Base-by-base conservation (phyloP, 2,888 invertebrate species). In the Melangyna quadrimaculata region DNA sequence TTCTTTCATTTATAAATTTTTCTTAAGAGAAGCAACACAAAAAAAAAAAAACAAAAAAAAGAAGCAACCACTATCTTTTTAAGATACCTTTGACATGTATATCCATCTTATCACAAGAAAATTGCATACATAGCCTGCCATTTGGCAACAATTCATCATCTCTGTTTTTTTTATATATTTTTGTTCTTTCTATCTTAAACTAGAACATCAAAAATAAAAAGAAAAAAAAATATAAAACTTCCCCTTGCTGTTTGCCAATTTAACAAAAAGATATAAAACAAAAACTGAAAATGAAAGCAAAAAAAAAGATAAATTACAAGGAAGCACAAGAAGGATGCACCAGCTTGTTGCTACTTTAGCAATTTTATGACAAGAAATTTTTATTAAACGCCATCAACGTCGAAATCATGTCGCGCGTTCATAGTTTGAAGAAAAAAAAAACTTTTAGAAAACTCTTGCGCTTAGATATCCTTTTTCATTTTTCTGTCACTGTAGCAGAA, bases 341-440 rank as follows among this genome's bases (percentile, higher is more conserved):
- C 81, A 81, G 81, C 84, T 81, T 86, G 80, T 81, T 86, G 84
- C 80, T 86, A 72, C 77, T 86, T 75, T 72, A 72, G 81, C 75
- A 77, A 81, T 80, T 80, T 83, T 79, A 69, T 75, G 69, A 72
- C 84, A 81, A 75, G 78, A 80, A 69, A 70, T 86, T 86, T 81
- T 81, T 86, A 86, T 78, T 86, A 73, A 86, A 86, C 80, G 81
- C 78, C 77, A 86, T 86, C 77, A 86, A 81, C 81, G 81, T 86
- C 75, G 71, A 61, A 84, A 75, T 80, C 81, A 51, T 86, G 81
- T 86, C 77, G 77, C 72, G 72, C 61, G 77, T 27, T 65, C 35
- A 57, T 24, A 71, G 69, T 43, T 51, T 51, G 10, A 37, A 55
- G 14, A 57, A 53, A 29, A 45, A 35, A 29, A 48, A 71, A 63